Base-by-base conservation (phyloP, 2,113 vertebrate genomes). In the Orcinus orca region DNA sequence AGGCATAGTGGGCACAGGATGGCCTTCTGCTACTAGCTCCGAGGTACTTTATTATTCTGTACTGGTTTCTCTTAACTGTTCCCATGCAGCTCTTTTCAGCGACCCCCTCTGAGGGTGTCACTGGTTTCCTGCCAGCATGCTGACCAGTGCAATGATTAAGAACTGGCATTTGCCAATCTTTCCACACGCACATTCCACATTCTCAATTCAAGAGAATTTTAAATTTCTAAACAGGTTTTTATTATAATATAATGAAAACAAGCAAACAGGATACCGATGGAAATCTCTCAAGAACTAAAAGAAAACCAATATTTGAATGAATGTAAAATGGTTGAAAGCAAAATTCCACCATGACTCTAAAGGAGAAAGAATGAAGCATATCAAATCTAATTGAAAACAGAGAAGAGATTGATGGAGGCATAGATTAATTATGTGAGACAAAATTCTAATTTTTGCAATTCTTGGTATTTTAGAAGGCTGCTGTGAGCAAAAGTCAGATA, bases 361-460 rank as follows among this genome's bases (percentile, higher is more conserved):
- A 79, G 70, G 71, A 96, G 60, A 96, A 92, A 81, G 88, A 90
- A 95, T 50, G 80, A 96, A 81, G 68, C 17, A 29, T 53, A 74
- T 36, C 36, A 50, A 83, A 74, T 55, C 41, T 87, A 82, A 85
- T 3, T 67, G 70, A 93, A 90, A 95, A 55, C 70, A 90, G 29
- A 76, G 44, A 80, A 29, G 26, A 70, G 55, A 55, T 84, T 71
- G 62, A 88, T 9, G 84, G 80, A 92, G 17, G 50, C 58, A 68
- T 11, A 44, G 44, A 87, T 77, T 44, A 90, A 84, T 93, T 71
- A 74, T 9, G 20, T 58, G 38, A 84, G 15, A 25, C 17, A 9
- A 90, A 70, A 84, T 47, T 36, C 63, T 67, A 79, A 73, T 81
- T 53, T 53, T 31, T 14, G 33, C 60, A 77, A 50, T 20, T 60